Percentiles rank a stretch among this genome's conserved stretches.
Conservation (phyloP, 2,888 invertebrate species). For the Vannuccia rotundouncinata region DNA sequence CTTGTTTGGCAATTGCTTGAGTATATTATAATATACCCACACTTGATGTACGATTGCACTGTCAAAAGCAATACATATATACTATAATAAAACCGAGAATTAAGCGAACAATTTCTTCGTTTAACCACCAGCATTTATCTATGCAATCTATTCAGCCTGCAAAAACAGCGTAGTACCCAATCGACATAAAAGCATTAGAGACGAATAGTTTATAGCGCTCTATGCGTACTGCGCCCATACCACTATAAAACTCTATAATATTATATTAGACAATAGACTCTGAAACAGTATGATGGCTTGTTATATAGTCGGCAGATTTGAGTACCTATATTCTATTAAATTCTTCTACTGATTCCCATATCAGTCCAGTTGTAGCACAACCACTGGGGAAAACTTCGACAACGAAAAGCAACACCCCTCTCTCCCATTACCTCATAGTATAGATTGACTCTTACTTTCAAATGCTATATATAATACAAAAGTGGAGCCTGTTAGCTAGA, state of each 20-base stretch:
- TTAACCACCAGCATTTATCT: not conserved
- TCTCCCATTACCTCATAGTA: not conserved
- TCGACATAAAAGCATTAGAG: not conserved
- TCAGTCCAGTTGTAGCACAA: slow-evolving; percentile 12
- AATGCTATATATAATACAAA: not conserved
- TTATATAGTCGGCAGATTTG: not conserved
- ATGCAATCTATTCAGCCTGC: not conserved
- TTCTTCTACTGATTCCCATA: not conserved
- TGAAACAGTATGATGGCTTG: not conserved
- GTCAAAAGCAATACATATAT: not conserved
- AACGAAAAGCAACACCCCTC: not conserved
- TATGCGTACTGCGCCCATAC: not conserved
- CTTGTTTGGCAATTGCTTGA: slow-evolving; percentile 15
- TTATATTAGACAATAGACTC: slow-evolving; percentile 1
- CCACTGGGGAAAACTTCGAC: slow-evolving; percentile 21
- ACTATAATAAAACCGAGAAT: not conserved
- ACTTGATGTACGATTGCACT: not conserved
- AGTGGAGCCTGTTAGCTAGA: not conserved
- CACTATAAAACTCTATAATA: too few relatives aligned
- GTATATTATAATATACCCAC: too few relatives aligned
- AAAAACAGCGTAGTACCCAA: not conserved
- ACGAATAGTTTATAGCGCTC: not conserved
- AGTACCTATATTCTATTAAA: not conserved
- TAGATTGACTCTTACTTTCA: not conserved
- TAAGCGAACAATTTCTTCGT: not conserved